Conservation (phyloP, 92 coral and sea anemone species). For the Bergia puertoricense region DNA sequence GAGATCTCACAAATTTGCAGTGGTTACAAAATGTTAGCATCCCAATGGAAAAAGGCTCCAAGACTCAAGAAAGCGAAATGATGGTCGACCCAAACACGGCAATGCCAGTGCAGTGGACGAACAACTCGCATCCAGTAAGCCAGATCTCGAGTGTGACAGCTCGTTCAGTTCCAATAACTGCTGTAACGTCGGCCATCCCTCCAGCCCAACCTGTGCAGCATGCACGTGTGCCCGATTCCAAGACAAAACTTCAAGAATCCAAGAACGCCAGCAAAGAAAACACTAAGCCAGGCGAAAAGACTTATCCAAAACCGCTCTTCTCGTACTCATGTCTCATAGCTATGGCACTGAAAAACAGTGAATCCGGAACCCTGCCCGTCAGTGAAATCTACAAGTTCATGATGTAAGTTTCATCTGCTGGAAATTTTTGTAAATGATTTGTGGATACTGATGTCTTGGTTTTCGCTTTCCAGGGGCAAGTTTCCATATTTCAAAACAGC, state of each 20-base stretch:
- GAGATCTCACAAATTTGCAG: conserved; percentile 95
- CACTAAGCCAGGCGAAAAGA: conserved; percentile 81
- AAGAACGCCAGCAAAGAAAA: conserved; percentile 82
- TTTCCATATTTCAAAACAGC: conserved; percentile 99
- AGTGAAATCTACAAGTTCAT: conserved; percentile 99
- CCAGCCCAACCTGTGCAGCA: conserved; percentile 67
- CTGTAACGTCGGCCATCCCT: conserved; percentile 73
- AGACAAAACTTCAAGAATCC: conserved; percentile 69
- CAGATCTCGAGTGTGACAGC: conserved; percentile 66
- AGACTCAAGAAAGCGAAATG: conserved; percentile 70
- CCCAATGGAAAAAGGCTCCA: conserved; percentile 89
- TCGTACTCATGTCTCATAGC: conserved; percentile 98
- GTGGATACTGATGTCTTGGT: conserved; percentile 41
- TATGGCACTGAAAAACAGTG: conserved; percentile 96
- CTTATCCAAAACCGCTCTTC: conserved; percentile 98
- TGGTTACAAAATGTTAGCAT: conserved; percentile 99
- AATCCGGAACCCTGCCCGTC: conserved; percentile 99
- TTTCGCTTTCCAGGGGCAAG: conserved; percentile 79
- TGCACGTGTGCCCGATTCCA: conserved; percentile 77
- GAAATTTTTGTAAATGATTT: conserved; percentile 18
- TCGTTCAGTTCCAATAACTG: conserved; percentile 57
- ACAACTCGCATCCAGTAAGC: conserved; percentile 61
- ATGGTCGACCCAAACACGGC: conserved; percentile 99
- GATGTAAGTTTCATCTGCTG: conserved; percentile 83
- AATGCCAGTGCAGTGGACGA: conserved; percentile 96